phyloP scores from a whole-genome alignment of 2,113 vertebrate species.

The Gadus macrocephalus region DNA sequence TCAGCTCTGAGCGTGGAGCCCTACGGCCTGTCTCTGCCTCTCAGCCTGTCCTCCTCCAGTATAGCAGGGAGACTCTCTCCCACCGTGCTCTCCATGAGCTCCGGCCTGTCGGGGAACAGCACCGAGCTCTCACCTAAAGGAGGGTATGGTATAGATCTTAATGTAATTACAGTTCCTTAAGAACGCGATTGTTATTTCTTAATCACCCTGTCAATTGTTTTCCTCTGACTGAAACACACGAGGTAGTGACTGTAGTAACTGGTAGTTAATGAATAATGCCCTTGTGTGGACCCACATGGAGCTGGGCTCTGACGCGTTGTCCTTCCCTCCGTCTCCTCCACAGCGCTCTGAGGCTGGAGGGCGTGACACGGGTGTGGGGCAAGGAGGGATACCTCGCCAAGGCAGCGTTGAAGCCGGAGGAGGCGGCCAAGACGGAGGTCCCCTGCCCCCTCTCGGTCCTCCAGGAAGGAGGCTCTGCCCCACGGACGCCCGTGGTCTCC shows the following conservation, averaged over 20 bases:
- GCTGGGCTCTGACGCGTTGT: background rate
- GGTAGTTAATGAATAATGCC: background rate
- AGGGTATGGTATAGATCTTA: slow-evolving; percentile 70
- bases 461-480: slow-evolving; percentile 42
- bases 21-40: slow-evolving; percentile 83
- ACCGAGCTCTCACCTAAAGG: slow-evolving; percentile 76
- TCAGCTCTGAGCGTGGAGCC: slow-evolving; percentile 91
- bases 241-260: background rate
- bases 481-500: slow-evolving; percentile 39
- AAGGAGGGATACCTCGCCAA: slow-evolving; percentile 89
- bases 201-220: no score
- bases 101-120: slow-evolving; percentile 85
- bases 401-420: slow-evolving; percentile 60
- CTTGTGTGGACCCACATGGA: background rate
- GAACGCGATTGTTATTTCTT: no score
- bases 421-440: slow-evolving; percentile 47
- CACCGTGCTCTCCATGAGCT: slow-evolving; percentile 83
- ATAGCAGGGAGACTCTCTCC: slow-evolving; percentile 87
- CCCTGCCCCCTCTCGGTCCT: slow-evolving; percentile 49
- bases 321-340: slow-evolving; percentile 58
- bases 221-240: no score
- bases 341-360: slow-evolving; percentile 81
- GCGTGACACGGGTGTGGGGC: slow-evolving; percentile 89
- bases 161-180: background rate
- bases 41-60: slow-evolving; percentile 77